Conservation (phyloP, 2,113 vertebrate species). For the Naja naja region DNA sequence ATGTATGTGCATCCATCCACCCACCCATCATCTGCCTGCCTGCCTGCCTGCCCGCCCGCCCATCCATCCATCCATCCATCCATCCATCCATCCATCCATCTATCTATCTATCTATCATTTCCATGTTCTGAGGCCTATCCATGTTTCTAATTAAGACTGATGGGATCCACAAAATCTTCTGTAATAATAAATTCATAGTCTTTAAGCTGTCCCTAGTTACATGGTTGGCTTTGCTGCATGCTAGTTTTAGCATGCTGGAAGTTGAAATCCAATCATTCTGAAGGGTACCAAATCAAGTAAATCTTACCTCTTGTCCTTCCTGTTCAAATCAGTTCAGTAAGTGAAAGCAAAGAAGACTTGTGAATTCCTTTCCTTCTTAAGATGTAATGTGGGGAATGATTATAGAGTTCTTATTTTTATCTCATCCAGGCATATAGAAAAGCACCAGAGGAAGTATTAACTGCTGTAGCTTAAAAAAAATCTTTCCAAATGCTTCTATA, state of each 20-base stretch:
- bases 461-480: slow-evolving; percentile 57
- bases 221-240: neutral
- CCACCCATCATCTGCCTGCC: too few relatives aligned
- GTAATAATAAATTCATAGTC: neutral
- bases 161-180: neutral
- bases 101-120: neutral
- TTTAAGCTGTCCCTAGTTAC: neutral
- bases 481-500: slow-evolving; percentile 56
- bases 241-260: neutral
- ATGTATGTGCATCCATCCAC: neutral
- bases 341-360: neutral
- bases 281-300: neutral
- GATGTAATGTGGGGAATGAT: neutral
- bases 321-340: neutral
- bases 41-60: too few relatives aligned
- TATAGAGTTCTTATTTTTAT: neutral
- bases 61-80: neutral
- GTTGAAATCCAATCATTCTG: neutral
- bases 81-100: neutral
- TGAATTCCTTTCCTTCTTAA: neutral
- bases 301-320: neutral
- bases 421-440: neutral
- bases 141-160: neutral
- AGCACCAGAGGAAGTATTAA: slow-evolving; percentile 47
- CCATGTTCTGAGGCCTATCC: neutral